A percentile compares a stretch with the other conserved stretches of the same genome.
phyloP scores from a whole-genome alignment of 2,797 vertebrate species.

The Channallabes apus region DNA sequence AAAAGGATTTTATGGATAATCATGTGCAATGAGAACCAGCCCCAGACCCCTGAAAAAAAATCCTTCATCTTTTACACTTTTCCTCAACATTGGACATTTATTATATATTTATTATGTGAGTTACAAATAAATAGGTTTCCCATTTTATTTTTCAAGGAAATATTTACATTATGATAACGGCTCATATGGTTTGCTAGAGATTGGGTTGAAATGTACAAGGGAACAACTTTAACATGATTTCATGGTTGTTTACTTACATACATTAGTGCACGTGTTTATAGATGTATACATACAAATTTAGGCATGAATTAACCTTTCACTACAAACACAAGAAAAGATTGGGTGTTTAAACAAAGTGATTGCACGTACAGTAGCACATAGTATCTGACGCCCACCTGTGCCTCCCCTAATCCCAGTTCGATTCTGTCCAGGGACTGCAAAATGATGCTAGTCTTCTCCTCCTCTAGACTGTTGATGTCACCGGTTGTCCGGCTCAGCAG shows the following conservation, averaged over 20 bases:
- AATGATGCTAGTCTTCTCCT: slow-evolving; percentile 75
- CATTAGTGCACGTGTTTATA: neutral
- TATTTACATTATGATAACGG: neutral
- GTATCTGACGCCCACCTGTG: slow-evolving; percentile 64
- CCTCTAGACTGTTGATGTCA: slow-evolving; percentile 68
- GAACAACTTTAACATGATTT: slow-evolving; percentile 3
- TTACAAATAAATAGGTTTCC: neutral
- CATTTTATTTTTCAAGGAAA: neutral
- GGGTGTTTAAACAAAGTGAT: neutral
- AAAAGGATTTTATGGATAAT: neutral
- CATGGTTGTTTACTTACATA: neutral
- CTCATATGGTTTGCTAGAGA: neutral
- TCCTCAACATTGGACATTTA: neutral
- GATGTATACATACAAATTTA: neutral
- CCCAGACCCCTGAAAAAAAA: neutral
- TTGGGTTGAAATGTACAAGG: neutral
- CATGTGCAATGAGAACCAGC: neutral
- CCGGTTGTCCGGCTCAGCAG: slow-evolving; percentile 47
- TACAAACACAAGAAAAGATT: neutral
- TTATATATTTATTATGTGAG: neutral
- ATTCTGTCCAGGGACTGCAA: slow-evolving; percentile 76
- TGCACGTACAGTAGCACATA: neutral
- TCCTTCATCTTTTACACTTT: neutral
- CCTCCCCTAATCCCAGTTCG: slow-evolving; percentile 78
- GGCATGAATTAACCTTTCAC: neutral